Conservation (phyloP, 2,113 vertebrate genomes). For the Paramormyrops kingsleyae region DNA sequence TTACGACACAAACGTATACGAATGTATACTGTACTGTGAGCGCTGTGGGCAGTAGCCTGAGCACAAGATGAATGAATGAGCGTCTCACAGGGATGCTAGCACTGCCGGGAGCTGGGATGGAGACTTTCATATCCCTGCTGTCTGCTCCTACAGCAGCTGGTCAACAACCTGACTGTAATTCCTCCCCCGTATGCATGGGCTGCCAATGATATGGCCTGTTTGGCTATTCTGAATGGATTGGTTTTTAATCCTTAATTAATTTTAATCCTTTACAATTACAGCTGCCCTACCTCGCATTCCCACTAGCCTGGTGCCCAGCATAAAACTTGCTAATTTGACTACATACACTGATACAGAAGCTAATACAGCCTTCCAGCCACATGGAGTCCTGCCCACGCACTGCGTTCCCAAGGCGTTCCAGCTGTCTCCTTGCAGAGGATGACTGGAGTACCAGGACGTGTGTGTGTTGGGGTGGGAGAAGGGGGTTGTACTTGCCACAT, state of each 20-base stretch:
- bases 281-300: not conserved
- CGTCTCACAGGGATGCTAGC: no score
- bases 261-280: not conserved
- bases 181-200: not conserved
- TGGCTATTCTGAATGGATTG: not conserved
- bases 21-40: no score
- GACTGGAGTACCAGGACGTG: not conserved
- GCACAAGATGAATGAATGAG: no score
- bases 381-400: not conserved
- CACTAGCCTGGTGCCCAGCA: not conserved
- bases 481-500: not conserved
- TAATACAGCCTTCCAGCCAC: not conserved
- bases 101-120: no score
- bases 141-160: not conserved
- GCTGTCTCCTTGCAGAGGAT: not conserved
- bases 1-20: no score
- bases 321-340: not conserved
- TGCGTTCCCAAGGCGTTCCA: not conserved
- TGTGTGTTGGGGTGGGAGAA: not conserved
- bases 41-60: no score
- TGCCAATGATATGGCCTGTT: not conserved
- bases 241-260: constrained; percentile 3
- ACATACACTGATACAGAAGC: not conserved
- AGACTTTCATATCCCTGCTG: no score
- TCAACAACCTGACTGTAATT: not conserved